Evolutionary conservation across 2,113 vertebrate species (phyloP), one percentile per base, ranked within the genome.

Genomic region (Spermophilus dauricus): DNA sequence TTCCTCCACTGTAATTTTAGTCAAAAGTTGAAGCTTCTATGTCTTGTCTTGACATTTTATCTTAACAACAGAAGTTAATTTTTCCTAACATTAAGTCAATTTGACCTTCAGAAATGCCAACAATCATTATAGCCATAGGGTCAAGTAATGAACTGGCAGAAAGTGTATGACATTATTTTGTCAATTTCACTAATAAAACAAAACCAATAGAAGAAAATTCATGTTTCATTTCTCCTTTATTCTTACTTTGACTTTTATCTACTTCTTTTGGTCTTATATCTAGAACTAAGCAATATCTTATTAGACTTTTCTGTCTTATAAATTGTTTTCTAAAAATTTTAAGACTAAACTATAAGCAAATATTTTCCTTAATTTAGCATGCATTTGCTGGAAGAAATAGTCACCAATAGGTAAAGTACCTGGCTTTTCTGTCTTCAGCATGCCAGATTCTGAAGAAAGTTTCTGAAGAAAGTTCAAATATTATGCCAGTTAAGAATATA

Each of bases 1-100:
- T 96, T 81, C 58, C 72, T 97, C 45, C 51, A 24, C 37, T 94
- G 4, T 94, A 92, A 94, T 96, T 92, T 83, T 72, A 91, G 89
- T 87, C n/a, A 42, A 88, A 93, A 22, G 34, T 53, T 95, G 76
- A 93, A 93, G 92, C 89, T 37, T 87, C 61, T 48, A 18, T 53
- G 34, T 75, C 69, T 93, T 96, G 86, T 97, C 85, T 82, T 93
- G 65, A 91, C 17, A 89, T 95, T 95, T 96, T 88, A 96, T 93
- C 80, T 80, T 95, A 93, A 95, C 73, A 84, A 78, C 8, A 93
- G 45, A 89, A 97, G 51, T 96, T 39, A 14, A 24, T 95, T 89
- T 96, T 87, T 84, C 51, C 70, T 48, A 78, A 28, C 39, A 61
- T 56, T 78, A 97, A 86, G 58, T 82, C 77, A 26, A 34, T 4